Evolutionary conservation across 2,797 vertebrate genomes (phyloP).

Genomic region (Natrix natrix): DNA sequence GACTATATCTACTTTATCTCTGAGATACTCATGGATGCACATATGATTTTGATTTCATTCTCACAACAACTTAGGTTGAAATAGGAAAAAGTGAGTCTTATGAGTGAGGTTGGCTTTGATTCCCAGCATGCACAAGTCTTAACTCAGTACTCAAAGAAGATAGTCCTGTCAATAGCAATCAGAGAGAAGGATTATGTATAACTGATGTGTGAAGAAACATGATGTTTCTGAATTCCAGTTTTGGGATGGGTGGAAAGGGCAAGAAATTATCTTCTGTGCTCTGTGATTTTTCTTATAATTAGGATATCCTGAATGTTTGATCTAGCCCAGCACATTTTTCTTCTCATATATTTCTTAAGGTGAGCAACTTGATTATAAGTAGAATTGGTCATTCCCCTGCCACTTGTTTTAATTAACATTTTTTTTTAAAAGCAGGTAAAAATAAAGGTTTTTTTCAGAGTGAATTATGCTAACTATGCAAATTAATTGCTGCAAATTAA

Average conservation of each 20-base stretch:
- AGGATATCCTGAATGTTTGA: neutral
- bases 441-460: neutral
- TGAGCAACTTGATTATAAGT: neutral
- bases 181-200: neutral
- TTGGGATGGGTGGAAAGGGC: neutral
- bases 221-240: neutral
- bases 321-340: neutral
- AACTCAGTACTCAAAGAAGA: neutral
- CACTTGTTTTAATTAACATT: neutral
- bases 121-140: neutral
- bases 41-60: neutral
- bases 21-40: neutral
- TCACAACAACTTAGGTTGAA: neutral
- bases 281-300: neutral
- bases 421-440: neutral
- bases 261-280: neutral
- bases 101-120: neutral
- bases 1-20: neutral
- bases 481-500: neutral
- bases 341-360: neutral
- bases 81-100: neutral
- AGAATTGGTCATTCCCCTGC: neutral
- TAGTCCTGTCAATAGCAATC: neutral
- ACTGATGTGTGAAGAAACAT: neutral
- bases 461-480: too few species aligned